Conservation (phyloP, 30 jellyfish, hydroid and myxozoan genomes). For the Hydractinia symbiolongicarpus region DNA sequence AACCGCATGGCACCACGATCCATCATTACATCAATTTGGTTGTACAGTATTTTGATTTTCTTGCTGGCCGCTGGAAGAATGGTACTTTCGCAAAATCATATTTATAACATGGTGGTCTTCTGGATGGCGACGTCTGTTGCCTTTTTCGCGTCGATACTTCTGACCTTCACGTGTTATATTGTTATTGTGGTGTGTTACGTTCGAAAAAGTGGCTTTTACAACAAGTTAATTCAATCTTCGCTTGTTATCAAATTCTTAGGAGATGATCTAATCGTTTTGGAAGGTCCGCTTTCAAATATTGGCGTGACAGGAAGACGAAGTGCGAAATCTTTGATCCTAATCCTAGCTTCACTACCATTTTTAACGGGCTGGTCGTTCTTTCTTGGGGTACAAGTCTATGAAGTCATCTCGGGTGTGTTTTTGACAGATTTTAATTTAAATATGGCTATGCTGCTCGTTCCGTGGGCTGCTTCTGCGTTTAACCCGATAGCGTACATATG, state of each 20-base stretch:
- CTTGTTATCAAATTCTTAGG: neutral
- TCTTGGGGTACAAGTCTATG: neutral
- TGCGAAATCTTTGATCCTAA: neutral
- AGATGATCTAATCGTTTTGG: neutral
- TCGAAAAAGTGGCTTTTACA: neutral
- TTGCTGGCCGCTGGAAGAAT: neutral
- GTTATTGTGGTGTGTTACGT: neutral
- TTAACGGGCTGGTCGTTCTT: neutral
- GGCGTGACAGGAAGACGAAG: neutral
- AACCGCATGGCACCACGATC: neutral
- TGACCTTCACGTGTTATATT: neutral
- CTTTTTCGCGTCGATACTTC: neutral
- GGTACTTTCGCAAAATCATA: neutral
- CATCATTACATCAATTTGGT: neutral
- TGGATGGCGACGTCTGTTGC: slow-evolving; percentile 1
- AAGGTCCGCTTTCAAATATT: neutral
- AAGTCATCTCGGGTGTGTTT: neutral
- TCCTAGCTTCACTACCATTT: slow-evolving; percentile 4
- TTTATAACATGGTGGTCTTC: neutral
- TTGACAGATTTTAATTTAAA: neutral
- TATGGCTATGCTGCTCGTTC: slow-evolving; percentile 4
- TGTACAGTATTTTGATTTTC: neutral
- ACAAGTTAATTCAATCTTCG: neutral
- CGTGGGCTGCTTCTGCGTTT: slow-evolving; percentile 2
- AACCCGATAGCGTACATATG: neutral